Evolutionary conservation across 1,140 invertebrate genomes (phyloP), one percentile per base, ranked within the genome.

Genomic region (Camponotus floridanus): DNA sequence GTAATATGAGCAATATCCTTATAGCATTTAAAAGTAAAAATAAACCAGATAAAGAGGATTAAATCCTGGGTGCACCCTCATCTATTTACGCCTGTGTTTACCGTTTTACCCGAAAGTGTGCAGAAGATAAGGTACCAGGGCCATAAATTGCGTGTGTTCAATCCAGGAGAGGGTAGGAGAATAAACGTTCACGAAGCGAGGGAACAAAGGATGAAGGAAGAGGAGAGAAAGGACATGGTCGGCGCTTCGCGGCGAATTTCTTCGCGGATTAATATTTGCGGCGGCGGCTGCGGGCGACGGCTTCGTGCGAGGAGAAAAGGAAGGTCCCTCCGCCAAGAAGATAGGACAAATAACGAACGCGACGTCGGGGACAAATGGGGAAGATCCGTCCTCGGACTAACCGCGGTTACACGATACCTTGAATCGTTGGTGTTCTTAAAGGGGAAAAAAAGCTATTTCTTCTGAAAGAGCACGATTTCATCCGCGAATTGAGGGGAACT

Each of bases 241-340:
- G 70, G 74, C 31, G 36, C 33, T 71, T 21, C 48, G 48, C 71
- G 45, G 86, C 64, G 80, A 42, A 89, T 84, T 89, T 88, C 76
- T 89, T 78, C 80, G 76, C 51, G 84, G 55, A 89, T 89, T 88
- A 88, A 89, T 89, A 86, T 89, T 89, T 83, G 65, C 76, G 62
- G 65, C 45, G 42, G 55, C 64, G 73, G 83, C 68, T 78, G 74
- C 42, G 67, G 62, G 61, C 71, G 64, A 78, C 57, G 42, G 51
- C 15, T 36, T 55, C 15, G 0, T 61, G 3, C 42, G 36, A 48
- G 42, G 3, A 11, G 4, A 9, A 18, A 36, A 18, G 48, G 39
- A 21, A 39, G 48, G 9, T 21, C 15, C 21, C 42, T 26, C 33
- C 59, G 59, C 39, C 61, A 51, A 26, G 9, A 39, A 86, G 26